These are phyloP conservation scores for Onychostruthus taczanowskii DNA, from an alignment of 2,113 vertebrate species.

Conservation along the genomic window DNA sequence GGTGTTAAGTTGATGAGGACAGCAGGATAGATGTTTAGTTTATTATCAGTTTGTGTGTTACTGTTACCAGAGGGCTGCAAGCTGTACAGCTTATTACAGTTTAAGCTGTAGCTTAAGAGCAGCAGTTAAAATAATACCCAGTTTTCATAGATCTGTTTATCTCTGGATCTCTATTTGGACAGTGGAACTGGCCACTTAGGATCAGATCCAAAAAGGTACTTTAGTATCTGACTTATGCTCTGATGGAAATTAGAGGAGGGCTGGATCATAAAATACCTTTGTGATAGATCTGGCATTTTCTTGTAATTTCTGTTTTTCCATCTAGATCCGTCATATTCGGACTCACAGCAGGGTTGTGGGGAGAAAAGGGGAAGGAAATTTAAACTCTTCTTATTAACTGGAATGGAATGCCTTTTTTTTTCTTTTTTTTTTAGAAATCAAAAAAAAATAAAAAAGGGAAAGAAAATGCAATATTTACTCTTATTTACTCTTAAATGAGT, in stretches of 20 bases:
- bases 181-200: conserved; percentile 40
- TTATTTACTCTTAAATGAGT: no score
- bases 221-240: conserved; percentile 10
- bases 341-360: neutral
- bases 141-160: conserved; percentile 30
- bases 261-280: neutral
- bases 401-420: neutral
- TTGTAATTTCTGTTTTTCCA: neutral
- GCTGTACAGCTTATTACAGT: neutral
- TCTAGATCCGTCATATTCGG: rapidly evolving
- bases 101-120: conserved; percentile 9
- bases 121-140: conserved; percentile 21
- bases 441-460: neutral
- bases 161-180: conserved; percentile 20
- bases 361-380: neutral
- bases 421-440: neutral
- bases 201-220: conserved; percentile 56
- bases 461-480: neutral
- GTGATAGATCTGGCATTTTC: neutral
- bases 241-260: neutral
- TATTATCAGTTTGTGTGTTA: neutral
- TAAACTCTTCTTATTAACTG: neutral
- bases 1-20: conserved; percentile 5
- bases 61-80: neutral
- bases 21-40: neutral